These are phyloP conservation scores for Blastobasis lacticolella DNA, from an alignment of 2,888 invertebrate species.

Conservation along the genomic window DNA sequence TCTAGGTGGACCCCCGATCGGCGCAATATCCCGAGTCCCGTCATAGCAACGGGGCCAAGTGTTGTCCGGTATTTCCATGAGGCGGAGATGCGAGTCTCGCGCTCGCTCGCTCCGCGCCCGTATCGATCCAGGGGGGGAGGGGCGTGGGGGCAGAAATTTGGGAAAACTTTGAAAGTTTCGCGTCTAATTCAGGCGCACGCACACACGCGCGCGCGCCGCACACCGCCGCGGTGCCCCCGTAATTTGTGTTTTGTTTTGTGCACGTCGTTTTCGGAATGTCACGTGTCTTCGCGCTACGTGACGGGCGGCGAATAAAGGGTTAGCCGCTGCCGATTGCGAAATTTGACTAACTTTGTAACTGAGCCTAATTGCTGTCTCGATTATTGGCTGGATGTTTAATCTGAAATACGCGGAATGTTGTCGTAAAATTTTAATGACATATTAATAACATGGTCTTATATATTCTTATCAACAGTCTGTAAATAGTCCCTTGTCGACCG, in stretches of 20 bases:
- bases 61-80: conserved; percentile 68
- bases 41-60: conserved; percentile 53
- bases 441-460: no score
- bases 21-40: conserved; percentile 35
- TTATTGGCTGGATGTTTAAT: no score
- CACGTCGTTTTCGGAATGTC: conserved; percentile 58
- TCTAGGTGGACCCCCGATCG: no score
- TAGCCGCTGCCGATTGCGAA: conserved; percentile 3
- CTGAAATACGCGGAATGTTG: no score
- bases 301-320: conserved; percentile 38
- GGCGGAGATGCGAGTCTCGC: conserved; percentile 51
- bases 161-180: conserved; percentile 75
- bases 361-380: no score
- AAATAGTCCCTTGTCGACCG: no score
- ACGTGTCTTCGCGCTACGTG: conserved; percentile 59
- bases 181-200: conserved; percentile 75
- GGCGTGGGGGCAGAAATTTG: conserved; percentile 67
- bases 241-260: conserved; percentile 62
- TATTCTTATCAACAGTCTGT: no score
- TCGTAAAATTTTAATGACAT: no score
- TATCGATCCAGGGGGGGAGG: conserved; percentile 59
- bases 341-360: no score
- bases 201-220: conserved; percentile 47
- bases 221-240: conserved; percentile 51
- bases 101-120: conserved; percentile 58